Evolutionary conservation across 2,888 invertebrate species (phyloP), one percentile per base, ranked within the genome.

Genomic region (Gerris lacustris): DNA sequence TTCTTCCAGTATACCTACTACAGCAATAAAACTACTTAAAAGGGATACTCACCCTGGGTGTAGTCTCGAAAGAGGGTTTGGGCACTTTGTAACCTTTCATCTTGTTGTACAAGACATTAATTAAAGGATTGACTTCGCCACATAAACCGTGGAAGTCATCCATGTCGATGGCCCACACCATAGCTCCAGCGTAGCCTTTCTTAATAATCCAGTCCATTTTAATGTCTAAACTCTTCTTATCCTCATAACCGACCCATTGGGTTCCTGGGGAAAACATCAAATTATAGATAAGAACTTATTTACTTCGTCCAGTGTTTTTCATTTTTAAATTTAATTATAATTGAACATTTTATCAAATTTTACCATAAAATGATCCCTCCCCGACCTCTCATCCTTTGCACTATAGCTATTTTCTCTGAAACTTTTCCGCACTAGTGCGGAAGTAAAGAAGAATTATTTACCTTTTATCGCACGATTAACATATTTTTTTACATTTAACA

Each of bases 91-190:
- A 82, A 68, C 83, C 81, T 72, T 85, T 85, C 90, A 94, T 89
- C 76, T 86, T 87, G 44, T 87, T 84, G 77, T 89, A 81, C 67
- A 94, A 82, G 69, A 91, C 84, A 73, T 88, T 87, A 74, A 90
- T 88, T 9, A 94, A 81, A 0, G 88, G 85, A 79, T 94, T 92
- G 77, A 86, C 85, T 0, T 86, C 84, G 0, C 94, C 94, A 77
- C 94, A 94, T 1, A 91, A 79, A 0, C 92, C 93, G 72, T 85
- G 85, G 79, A 93, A 94, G 79, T 94, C 94, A 72, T 95, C 94
- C 93, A 94, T 92, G 76, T 92, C 92, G 67, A 94, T 88, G 44
- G 94, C 94, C 94, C 94, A 94, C 18, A 87, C 89, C 94, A 94
- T 94, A 0, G 92, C 93, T 0, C 94, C 94, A 0, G 88, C 88